Conservation (phyloP, 2,888 invertebrate genomes). For the Rhopalosiphum nymphaeae region DNA sequence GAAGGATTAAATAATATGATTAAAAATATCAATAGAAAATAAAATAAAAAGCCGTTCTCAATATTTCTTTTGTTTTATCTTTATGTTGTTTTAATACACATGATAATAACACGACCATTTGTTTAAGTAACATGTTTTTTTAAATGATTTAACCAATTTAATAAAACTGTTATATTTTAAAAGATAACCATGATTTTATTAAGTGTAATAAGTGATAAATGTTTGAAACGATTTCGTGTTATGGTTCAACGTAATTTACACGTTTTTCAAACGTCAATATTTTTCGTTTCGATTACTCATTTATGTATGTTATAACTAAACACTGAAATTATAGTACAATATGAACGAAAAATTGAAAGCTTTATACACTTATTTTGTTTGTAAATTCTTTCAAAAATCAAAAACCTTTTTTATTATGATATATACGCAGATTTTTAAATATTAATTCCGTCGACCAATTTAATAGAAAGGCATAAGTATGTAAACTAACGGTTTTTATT, state of each 20-base stretch:
- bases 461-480: not conserved
- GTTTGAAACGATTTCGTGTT: not conserved
- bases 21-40: not conserved
- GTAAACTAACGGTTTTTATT: not conserved
- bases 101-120: not conserved
- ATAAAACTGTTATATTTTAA: not conserved
- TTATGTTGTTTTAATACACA: not conserved
- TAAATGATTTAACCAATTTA: not conserved
- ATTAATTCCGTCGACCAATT: not conserved
- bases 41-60: not conserved
- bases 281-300: not conserved
- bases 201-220: not conserved
- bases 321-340: not conserved
- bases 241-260: not conserved
- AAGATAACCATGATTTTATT: not conserved
- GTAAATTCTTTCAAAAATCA: not conserved
- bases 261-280: not conserved
- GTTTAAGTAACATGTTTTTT: not conserved
- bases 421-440: not conserved
- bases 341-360: not conserved
- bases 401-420: not conserved
- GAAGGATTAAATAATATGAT: not conserved
- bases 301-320: not conserved
- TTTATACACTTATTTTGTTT: not conserved
- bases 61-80: not conserved